Percentiles rank a stretch among this genome's conserved stretches.
Evolutionary conservation across 2,888 invertebrate species (phyloP).

Genomic region (Hydropsyche betteni): DNA sequence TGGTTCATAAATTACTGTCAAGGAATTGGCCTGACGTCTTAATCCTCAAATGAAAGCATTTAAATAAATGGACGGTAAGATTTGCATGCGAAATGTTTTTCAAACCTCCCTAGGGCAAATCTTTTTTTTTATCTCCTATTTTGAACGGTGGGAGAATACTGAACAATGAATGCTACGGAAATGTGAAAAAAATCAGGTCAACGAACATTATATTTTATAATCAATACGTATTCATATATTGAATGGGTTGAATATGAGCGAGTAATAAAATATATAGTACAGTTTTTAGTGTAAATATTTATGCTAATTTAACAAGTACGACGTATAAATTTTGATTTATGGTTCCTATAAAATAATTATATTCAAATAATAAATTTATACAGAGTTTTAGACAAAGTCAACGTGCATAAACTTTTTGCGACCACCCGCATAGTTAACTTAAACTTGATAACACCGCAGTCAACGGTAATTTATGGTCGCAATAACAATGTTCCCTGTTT

Average conservation of each 20-base stretch:
- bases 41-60: slow-evolving; percentile 44
- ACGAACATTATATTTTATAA: no score
- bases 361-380: no score
- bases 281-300: no score
- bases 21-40: slow-evolving; percentile 42
- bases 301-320: no score
- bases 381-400: neutral
- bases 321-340: no score
- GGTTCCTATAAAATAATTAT: no score
- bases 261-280: no score
- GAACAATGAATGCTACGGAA: no score
- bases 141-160: slow-evolving; percentile 5
- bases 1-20: slow-evolving; percentile 45
- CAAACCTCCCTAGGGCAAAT: neutral
- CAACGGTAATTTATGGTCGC: slow-evolving; percentile 30
- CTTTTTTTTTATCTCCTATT: neutral
- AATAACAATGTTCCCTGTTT: slow-evolving; percentile 28
- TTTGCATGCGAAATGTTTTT: slow-evolving; percentile 23
- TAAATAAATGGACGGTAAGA: slow-evolving; percentile 14
- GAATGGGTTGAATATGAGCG: no score
- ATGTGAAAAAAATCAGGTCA: no score
- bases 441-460: slow-evolving; percentile 25
- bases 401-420: slow-evolving; percentile 28
- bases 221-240: no score
- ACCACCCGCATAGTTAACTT: slow-evolving; percentile 33